Evolutionary conservation across 2,797 vertebrate species (phyloP).

Genomic region (Hylomyscus alleni): DNA sequence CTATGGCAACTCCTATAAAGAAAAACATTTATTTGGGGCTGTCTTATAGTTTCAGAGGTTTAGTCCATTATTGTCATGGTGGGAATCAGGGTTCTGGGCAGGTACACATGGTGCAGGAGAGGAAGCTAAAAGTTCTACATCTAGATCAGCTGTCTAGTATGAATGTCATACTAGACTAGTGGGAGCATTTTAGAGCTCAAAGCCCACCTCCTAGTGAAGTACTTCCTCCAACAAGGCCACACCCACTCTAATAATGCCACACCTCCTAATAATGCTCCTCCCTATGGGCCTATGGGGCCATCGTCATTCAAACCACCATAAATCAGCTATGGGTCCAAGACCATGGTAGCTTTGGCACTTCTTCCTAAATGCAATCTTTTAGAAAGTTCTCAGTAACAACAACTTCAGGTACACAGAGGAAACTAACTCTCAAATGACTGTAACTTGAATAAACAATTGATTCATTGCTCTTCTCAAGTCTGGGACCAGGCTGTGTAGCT

Average conservation of each 20-base stretch:
- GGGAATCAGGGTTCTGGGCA: not conserved
- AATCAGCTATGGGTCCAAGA: not conserved
- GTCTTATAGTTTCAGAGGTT: not conserved
- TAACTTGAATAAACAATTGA: not conserved
- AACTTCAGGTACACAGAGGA: slow-evolving; percentile 53
- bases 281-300: not conserved
- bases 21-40: not conserved
- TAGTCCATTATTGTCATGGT: not conserved
- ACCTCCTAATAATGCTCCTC: not conserved
- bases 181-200: not conserved
- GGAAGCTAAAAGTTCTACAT: not conserved
- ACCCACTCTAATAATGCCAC: not conserved
- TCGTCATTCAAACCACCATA: not conserved
- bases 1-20: not conserved
- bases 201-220: not conserved
- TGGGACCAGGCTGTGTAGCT: not conserved
- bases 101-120: not conserved
- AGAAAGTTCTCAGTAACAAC: not conserved
- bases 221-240: not conserved
- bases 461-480: slow-evolving; percentile 39
- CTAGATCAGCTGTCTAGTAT: not conserved
- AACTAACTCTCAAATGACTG: not conserved
- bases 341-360: not conserved
- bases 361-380: slow-evolving; percentile 37
- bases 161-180: not conserved